These are phyloP conservation scores for Indicator indicator DNA, from an alignment of 2,113 vertebrate genomes.

Conservation along the genomic window DNA sequence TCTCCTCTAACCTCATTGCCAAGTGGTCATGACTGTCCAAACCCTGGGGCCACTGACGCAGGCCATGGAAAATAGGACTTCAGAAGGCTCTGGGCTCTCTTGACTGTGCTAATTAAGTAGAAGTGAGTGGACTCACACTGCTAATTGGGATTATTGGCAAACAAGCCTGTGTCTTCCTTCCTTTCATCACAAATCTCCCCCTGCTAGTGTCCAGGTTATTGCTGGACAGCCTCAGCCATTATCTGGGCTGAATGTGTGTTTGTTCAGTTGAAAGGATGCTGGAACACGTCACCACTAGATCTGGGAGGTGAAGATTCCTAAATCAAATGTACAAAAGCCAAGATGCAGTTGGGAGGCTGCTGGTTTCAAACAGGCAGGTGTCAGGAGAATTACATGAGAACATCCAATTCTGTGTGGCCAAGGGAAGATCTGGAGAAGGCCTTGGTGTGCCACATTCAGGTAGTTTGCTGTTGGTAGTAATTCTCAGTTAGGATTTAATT, in stretches of 20 bases:
- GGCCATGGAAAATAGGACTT: neutral
- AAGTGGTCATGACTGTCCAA: rapidly evolving
- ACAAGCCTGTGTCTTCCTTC: neutral
- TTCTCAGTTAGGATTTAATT: neutral
- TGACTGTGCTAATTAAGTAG: neutral
- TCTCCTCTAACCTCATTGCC: neutral
- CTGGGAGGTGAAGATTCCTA: neutral
- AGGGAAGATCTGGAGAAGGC: neutral
- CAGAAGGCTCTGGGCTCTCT: neutral
- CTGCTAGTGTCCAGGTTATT: neutral
- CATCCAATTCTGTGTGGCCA: neutral
- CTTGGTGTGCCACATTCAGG: rapidly evolving
- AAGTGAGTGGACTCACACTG: neutral
- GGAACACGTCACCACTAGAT: neutral
- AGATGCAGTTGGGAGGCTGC: neutral
- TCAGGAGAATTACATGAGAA: neutral
- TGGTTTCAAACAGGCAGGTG: neutral
- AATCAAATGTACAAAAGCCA: neutral
- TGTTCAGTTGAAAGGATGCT: neutral
- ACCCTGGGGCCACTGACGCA: neutral
- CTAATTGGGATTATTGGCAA: slow-evolving; percentile 30
- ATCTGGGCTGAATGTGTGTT: neutral
- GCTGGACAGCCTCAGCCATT: neutral
- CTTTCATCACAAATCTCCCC: neutral
- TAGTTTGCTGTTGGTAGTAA: neutral